Conservation (phyloP, 2,888 invertebrate species). For the Rhagophthalmus giganteus region DNA sequence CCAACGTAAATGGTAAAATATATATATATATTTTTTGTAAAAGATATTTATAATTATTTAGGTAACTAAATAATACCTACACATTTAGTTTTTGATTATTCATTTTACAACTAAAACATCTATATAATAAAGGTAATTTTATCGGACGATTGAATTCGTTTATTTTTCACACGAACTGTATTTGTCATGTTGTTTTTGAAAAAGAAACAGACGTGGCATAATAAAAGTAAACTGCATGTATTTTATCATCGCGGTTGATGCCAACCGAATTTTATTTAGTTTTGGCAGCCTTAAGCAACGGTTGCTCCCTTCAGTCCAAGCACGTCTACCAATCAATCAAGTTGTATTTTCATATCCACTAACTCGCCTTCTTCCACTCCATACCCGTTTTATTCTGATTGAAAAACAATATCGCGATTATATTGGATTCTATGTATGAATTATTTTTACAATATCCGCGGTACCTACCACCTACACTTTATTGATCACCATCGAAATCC, state of each 20-base stretch:
- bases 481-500: conserved; percentile 37
- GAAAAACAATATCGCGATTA: conserved; percentile 54
- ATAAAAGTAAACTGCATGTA: conserved; percentile 19
- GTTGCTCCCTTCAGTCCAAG: conserved; percentile 46
- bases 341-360: conserved; percentile 53
- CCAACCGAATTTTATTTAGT: conserved; percentile 40
- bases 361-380: conserved; percentile 49
- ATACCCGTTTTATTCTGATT: conserved; percentile 51
- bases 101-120: no score
- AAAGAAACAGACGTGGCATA: conserved; percentile 11
- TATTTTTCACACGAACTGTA: no score
- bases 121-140: no score
- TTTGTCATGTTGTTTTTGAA: conserved; percentile 14
- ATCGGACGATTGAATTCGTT: no score
- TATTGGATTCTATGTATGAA: conserved; percentile 51
- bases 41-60: no score
- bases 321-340: conserved; percentile 54
- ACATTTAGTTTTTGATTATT: no score
- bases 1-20: no score
- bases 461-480: conserved; percentile 45
- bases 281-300: conserved; percentile 34
- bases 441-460: conserved; percentile 50
- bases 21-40: no score
- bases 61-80: no score
- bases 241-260: conserved; percentile 24